Conservation (phyloP, 1,140 invertebrate species). For the Cheumatopsyche charites region DNA sequence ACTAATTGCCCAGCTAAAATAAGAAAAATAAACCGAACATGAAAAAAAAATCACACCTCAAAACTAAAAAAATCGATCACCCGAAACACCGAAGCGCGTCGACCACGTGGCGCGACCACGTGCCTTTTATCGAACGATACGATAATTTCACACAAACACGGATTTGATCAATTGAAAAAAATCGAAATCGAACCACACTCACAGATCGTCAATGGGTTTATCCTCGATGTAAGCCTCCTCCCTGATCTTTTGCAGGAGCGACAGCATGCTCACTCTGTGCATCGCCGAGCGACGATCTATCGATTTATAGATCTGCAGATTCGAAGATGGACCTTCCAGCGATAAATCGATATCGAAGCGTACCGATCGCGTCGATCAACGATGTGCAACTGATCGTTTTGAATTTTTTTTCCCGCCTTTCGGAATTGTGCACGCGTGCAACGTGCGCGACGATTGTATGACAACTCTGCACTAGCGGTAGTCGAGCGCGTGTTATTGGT, state of each 20-base stretch:
- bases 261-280: slow-evolving; percentile 42
- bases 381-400: neutral
- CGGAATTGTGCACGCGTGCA: neutral
- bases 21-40: too few species aligned
- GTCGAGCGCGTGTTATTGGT: neutral
- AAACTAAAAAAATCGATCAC: too few species aligned
- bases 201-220: slow-evolving; percentile 38
- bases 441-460: neutral
- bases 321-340: too few species aligned
- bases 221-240: slow-evolving; percentile 41
- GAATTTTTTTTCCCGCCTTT: neutral
- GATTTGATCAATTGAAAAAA: slow-evolving; percentile 4
- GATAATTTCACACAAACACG: neutral
- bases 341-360: neutral
- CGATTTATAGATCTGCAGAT: too few species aligned
- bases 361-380: neutral
- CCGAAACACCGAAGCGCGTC: too few species aligned
- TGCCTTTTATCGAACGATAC: neutral
- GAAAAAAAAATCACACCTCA: too few species aligned
- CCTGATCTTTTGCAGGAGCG: slow-evolving; percentile 43
- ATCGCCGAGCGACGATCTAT: neutral
- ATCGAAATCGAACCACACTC: too few species aligned
- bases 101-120: too few species aligned
- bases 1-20: too few species aligned
- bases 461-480: neutral